Conservation (phyloP, 1,140 invertebrate species). For the Nylanderia fulva region DNA sequence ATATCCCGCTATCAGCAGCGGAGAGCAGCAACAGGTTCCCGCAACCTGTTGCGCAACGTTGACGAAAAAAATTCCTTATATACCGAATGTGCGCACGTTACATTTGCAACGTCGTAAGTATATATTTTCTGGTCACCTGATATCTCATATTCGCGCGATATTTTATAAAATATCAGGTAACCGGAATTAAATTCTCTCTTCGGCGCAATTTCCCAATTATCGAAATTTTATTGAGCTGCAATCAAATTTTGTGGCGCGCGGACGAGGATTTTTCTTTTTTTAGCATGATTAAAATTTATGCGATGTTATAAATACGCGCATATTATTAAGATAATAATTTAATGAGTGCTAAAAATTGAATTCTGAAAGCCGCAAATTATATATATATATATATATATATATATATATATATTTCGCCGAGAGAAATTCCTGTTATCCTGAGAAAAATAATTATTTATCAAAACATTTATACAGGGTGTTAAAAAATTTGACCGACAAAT, state of each 20-base stretch:
- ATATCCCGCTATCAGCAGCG: conserved; percentile 30
- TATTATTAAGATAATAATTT: conserved; percentile 17
- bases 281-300: neutral
- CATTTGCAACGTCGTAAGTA: conserved; percentile 25
- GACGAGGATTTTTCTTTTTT: neutral
- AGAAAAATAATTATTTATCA: too few relatives aligned
- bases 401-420: too few relatives aligned
- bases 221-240: neutral
- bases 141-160: neutral
- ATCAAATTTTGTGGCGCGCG: neutral
- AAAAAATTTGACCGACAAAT: too few relatives aligned
- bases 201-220: neutral
- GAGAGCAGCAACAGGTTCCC: conserved; percentile 51
- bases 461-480: too few relatives aligned
- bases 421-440: neutral
- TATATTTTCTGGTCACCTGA: neutral
- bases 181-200: neutral
- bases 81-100: conserved; percentile 14
- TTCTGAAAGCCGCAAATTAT: neutral
- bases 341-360: neutral
- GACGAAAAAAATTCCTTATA: conserved; percentile 33
- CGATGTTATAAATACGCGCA: too few relatives aligned
- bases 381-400: too few relatives aligned
- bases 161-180: conserved; percentile 2
- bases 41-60: conserved; percentile 43